These are phyloP conservation scores for Mythimna loreyi DNA, from an alignment of 2,888 invertebrate species.

Conservation along the genomic window DNA sequence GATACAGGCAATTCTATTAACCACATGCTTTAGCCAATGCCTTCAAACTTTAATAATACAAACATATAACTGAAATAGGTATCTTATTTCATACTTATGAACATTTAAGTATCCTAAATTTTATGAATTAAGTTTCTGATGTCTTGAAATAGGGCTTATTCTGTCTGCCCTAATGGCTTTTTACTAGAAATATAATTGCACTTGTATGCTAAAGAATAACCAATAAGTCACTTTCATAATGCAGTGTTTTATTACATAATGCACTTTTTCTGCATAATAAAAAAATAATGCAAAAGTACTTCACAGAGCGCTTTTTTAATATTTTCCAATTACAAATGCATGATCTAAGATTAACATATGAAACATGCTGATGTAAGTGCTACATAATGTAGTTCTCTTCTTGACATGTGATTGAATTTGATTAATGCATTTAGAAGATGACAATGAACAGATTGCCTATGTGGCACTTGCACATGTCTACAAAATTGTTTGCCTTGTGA, in stretches of 20 bases:
- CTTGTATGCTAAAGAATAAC: not conserved
- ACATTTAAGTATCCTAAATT: not conserved
- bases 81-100: not conserved
- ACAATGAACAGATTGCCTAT: slow-evolving; percentile 45
- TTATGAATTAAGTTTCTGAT: not conserved
- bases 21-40: no score
- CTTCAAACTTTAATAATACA: not conserved
- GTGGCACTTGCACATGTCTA: slow-evolving; percentile 52
- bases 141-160: not conserved
- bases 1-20: not conserved
- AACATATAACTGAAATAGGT: not conserved
- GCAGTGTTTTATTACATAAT: slow-evolving; percentile 22
- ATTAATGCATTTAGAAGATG: slow-evolving; percentile 5
- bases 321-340: not conserved
- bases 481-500: not conserved
- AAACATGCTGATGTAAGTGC: not conserved
- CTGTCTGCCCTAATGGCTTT: not conserved
- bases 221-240: not conserved
- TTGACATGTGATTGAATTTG: slow-evolving; percentile 12
- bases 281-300: not conserved
- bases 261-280: slow-evolving; percentile 23
- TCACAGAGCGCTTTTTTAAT: not conserved
- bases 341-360: not conserved
- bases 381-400: not conserved
- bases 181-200: not conserved